These are phyloP conservation scores for Sphaeramia orbicularis DNA, from an alignment of 2,797 vertebrate species.

Conservation along the genomic window DNA sequence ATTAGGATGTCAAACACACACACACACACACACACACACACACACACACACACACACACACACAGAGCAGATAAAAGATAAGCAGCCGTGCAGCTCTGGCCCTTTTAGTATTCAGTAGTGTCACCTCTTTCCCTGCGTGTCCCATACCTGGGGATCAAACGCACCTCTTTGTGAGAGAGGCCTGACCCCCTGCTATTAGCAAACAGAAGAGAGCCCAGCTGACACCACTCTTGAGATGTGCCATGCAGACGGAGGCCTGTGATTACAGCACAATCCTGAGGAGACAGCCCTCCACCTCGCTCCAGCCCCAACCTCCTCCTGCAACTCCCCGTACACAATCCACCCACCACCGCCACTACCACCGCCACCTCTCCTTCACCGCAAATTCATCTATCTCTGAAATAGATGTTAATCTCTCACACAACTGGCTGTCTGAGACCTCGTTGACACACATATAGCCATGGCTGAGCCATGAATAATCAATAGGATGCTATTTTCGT, in stretches of 20 bases:
- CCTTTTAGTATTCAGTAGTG: conserved; percentile 77
- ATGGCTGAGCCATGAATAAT: conserved; percentile 78
- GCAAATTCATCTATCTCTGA: conserved; percentile 78
- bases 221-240: conserved; percentile 83
- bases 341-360: conserved; percentile 30
- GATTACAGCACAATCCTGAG: conserved; percentile 82
- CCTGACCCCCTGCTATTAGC: conserved; percentile 84
- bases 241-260: conserved; percentile 82
- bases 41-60: conserved; percentile 14
- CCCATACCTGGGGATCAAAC: conserved; percentile 82
- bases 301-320: conserved; percentile 52
- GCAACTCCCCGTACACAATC: conserved; percentile 43
- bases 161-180: conserved; percentile 80
- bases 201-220: conserved; percentile 83
- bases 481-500: conserved; percentile 71
- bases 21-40: conserved; percentile 7
- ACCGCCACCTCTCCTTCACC: conserved; percentile 46
- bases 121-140: conserved; percentile 69
- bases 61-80: conserved; percentile 52
- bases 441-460: conserved; percentile 74
- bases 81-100: conserved; percentile 44
- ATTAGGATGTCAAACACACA: conserved; percentile 13
- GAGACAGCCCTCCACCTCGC: conserved; percentile 72
- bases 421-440: conserved; percentile 76
- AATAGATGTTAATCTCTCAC: conserved; percentile 83